phyloP scores from a whole-genome alignment of 2,888 invertebrate genomes.

The Thecophora atra region DNA sequence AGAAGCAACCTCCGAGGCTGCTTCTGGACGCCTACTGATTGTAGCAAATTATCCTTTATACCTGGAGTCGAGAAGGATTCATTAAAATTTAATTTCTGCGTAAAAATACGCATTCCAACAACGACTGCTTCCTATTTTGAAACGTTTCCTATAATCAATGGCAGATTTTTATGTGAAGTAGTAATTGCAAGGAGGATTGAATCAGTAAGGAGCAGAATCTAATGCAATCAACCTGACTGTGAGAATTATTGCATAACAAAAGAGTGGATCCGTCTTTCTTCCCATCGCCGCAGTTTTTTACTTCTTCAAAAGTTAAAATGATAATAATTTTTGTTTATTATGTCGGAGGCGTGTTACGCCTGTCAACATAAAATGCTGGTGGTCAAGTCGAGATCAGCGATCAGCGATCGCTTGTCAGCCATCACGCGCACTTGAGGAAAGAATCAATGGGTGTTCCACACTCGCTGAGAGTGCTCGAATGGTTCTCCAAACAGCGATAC shows the following conservation, averaged over 20 bases:
- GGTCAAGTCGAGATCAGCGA: conserved; percentile 52
- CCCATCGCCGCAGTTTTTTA: conserved; percentile 42
- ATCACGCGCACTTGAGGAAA: conserved; percentile 5
- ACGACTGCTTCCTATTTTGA: too few species aligned
- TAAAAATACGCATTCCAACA: too few species aligned
- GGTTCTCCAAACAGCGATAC: conserved; percentile 46
- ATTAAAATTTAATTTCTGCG: too few species aligned
- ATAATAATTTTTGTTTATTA: conserved; percentile 59
- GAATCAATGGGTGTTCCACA: conserved; percentile 42
- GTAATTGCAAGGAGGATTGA: too few species aligned
- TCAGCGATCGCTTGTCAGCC: conserved; percentile 20
- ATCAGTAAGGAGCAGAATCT: too few species aligned
- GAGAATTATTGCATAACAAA: too few species aligned
- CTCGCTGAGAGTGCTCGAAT: conserved; percentile 17
- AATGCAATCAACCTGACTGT: too few species aligned
- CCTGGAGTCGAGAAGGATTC: not conserved
- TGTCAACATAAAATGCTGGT: conserved; percentile 67
- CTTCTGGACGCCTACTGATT: too few species aligned
- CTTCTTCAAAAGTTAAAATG: conserved; percentile 30
- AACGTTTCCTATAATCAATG: too few species aligned
- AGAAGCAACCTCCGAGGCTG: too few species aligned
- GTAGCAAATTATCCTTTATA: not conserved
- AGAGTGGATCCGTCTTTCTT: too few species aligned
- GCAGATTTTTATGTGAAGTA: too few species aligned
- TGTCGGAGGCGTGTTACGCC: conserved; percentile 65